phyloP scores from a whole-genome alignment of 2,797 vertebrate species.

The Podarcis siculus region DNA sequence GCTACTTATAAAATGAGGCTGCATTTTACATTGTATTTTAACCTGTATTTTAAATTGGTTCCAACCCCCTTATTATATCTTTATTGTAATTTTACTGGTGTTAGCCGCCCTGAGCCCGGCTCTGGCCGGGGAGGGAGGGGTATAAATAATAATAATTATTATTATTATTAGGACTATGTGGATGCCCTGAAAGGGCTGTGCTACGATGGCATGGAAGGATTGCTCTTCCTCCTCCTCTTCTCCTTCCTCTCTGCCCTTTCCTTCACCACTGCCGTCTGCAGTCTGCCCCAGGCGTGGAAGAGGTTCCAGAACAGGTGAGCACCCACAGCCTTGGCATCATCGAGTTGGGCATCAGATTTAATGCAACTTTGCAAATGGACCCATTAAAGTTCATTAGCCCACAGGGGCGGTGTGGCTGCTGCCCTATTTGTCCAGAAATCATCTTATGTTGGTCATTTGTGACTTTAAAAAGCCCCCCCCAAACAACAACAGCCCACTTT shows the following conservation, averaged over 20 bases:
- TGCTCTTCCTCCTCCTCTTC: slow-evolving; percentile 87
- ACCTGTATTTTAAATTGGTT: too few relatives aligned
- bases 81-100: too few relatives aligned
- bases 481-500: not conserved
- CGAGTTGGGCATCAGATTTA: not conserved
- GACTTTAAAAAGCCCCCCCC: not conserved
- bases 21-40: too few relatives aligned
- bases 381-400: not conserved
- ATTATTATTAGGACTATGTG: slow-evolving; percentile 81
- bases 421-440: not conserved
- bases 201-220: slow-evolving; percentile 90
- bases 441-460: not conserved
- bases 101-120: too few relatives aligned
- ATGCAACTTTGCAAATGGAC: not conserved
- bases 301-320: slow-evolving; percentile 87
- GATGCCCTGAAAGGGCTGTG: slow-evolving; percentile 91
- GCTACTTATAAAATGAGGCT: too few relatives aligned
- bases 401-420: too few relatives aligned
- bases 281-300: slow-evolving; percentile 91
- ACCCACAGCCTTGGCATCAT: not conserved
- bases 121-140: too few relatives aligned
- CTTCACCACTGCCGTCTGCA: slow-evolving; percentile 89
- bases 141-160: too few relatives aligned
- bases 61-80: rapidly evolving
- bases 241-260: slow-evolving; percentile 85